Percentiles rank a stretch among this genome's conserved stretches.
Conservation (phyloP, 2,888 invertebrate genomes). For the Bhutanitis thaidina region DNA sequence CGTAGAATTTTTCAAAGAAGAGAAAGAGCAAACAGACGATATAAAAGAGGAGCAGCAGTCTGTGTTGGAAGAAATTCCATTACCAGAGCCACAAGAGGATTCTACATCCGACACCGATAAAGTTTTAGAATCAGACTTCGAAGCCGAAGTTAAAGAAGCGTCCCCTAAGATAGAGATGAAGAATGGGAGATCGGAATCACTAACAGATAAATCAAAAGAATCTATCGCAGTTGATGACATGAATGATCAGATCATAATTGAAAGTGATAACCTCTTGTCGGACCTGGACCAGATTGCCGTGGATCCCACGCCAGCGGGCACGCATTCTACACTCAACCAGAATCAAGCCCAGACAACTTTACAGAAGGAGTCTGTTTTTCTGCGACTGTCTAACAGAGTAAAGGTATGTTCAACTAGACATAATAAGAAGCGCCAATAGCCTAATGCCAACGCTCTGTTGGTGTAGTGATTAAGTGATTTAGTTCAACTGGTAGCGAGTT, state of each 20-base stretch:
- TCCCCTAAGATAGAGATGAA: slow-evolving; percentile 44
- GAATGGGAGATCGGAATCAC: slow-evolving; percentile 46
- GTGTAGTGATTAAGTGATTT: too few species aligned
- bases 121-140: slow-evolving; percentile 36
- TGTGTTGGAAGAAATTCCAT: slow-evolving; percentile 42
- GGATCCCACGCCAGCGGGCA: slow-evolving; percentile 62
- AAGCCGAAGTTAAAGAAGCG: slow-evolving; percentile 46
- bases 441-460: too few species aligned
- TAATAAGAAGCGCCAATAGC: too few species aligned
- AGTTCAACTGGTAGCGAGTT: too few species aligned
- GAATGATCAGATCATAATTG: slow-evolving; percentile 56
- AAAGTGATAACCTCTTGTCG: slow-evolving; percentile 73
- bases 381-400: slow-evolving; percentile 96
- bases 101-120: slow-evolving; percentile 40
- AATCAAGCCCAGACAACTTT: slow-evolving; percentile 57
- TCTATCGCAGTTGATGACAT: slow-evolving; percentile 44
- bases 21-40: slow-evolving; percentile 41
- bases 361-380: slow-evolving; percentile 97
- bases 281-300: slow-evolving; percentile 77
- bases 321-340: slow-evolving; percentile 43
- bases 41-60: slow-evolving; percentile 43
- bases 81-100: slow-evolving; percentile 41
- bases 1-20: slow-evolving; percentile 51
- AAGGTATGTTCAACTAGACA: slow-evolving; percentile 83
- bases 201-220: slow-evolving; percentile 56